Evolutionary conservation across 92 coral and sea anemone species (phyloP).

Genomic region (Actinostola sp.): DNA sequence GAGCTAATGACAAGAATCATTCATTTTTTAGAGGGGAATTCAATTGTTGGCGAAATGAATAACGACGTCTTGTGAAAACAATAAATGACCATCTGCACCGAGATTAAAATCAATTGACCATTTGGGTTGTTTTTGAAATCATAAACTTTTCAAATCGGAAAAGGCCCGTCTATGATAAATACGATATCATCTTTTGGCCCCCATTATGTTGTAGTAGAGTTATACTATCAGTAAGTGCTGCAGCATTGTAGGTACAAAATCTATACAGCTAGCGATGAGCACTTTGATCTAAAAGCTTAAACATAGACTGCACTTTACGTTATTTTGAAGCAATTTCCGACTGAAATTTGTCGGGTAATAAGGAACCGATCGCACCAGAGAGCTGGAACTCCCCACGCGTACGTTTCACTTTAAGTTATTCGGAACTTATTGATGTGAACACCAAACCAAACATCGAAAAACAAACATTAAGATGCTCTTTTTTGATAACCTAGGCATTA

Average conservation of each 20-base stretch:
- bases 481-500: constrained; percentile 41
- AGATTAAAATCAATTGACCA: constrained; percentile 45
- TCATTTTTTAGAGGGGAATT: constrained; percentile 12
- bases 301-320: constrained; percentile 5
- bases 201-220: constrained; percentile 21
- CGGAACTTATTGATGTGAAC: constrained; percentile 29
- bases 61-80: constrained; percentile 16
- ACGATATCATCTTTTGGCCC: constrained; percentile 18
- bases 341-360: constrained; percentile 17
- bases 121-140: constrained; percentile 34
- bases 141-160: constrained; percentile 47
- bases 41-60: constrained; percentile 32
- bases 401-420: constrained; percentile 7
- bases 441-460: constrained; percentile 20
- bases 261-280: not conserved
- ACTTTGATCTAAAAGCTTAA: constrained; percentile 15
- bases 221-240: constrained; percentile 1
- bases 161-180: constrained; percentile 10
- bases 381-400: constrained; percentile 6
- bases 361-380: not conserved
- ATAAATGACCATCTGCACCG: constrained; percentile 33
- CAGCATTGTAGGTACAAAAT: not conserved
- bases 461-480: constrained; percentile 37
- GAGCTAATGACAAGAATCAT: constrained; percentile 23
- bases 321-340: constrained; percentile 21